Evolutionary conservation across 2,113 vertebrate genomes (phyloP), one percentile per base, ranked within the genome.

Genomic region (Atherinomorus stipes): DNA sequence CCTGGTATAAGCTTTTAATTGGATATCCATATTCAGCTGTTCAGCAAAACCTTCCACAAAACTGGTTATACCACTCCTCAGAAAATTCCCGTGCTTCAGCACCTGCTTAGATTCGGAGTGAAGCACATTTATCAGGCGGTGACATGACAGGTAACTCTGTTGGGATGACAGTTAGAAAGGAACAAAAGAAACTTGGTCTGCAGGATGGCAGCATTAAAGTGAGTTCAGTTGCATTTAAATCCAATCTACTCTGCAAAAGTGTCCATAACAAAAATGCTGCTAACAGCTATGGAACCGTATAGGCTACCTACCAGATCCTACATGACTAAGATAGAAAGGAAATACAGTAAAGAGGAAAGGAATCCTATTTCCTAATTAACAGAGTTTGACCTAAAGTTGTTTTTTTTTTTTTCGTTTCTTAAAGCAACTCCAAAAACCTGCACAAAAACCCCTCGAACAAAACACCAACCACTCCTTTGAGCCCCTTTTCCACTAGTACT

Each of bases 1-100:
- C 52, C 59, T 44, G 4, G 70, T 67, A 31, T 74, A 61, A 34
- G 25, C 57, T 69, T 66, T 83, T 77, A 74, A 87, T 81, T 81
- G 67, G 76, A 64, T 50, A 26, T 66, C 63, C 34, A 53, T 50
- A 45, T 79, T 85, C 74, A 71, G 60, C 61, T 75, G 69, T 67
- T 81, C 52, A 71, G 74, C 62, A 66, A 47, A 74, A 72, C 10
- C 18, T 38, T 11, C 22, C 28, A 28, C 38, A 53, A 52, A 45
- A 69, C 57, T 50, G 59, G 49, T 52, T 51, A 37, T 45, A 16
- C 10, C 31, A n/a, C 45, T 71, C 52, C 61, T 74, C 18, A 72
- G 28, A 73, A 76, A 56, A 31, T 63, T 62, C 54, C 51, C 52
- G n/a, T 67, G 62, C 74, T 56, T 64, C 70, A 64, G 66, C 81